Evolutionary conservation across 2,888 invertebrate genomes (phyloP).

Genomic region (Microplitis deprimator): DNA sequence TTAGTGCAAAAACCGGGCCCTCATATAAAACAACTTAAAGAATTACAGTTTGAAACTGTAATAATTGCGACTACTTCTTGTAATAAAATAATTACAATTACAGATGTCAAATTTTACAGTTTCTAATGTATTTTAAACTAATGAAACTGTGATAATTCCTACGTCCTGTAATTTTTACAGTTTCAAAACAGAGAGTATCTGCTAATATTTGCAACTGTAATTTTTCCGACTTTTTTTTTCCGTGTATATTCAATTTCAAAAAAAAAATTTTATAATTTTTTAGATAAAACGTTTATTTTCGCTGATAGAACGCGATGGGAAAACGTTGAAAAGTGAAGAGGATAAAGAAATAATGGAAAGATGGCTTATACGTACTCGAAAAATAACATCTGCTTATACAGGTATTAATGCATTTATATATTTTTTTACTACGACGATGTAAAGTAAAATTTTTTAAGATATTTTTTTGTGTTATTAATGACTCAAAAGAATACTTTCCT

Average conservation of each 20-base stretch:
- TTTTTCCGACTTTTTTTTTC: too few relatives aligned
- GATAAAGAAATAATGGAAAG: constrained; percentile 11
- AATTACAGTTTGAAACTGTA: too few relatives aligned
- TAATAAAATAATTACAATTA: too few relatives aligned
- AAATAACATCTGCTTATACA: constrained; percentile 2
- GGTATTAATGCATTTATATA: not conserved
- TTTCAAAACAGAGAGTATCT: too few relatives aligned
- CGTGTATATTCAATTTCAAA: too few relatives aligned
- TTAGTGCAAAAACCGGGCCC: too few relatives aligned
- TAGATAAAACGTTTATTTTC: constrained; percentile 41
- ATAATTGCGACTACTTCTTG: too few relatives aligned
- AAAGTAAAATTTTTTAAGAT: not conserved
- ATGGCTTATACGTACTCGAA: not conserved
- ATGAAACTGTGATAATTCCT: not conserved
- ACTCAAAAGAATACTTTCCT: not conserved
- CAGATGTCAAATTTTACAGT: not conserved
- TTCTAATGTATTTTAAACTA: not conserved
- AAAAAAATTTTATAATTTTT: not conserved
- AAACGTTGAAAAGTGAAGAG: not conserved
- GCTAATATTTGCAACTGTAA: too few relatives aligned
- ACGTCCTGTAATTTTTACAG: too few relatives aligned
- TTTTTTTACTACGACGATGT: not conserved
- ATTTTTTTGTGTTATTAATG: not conserved
- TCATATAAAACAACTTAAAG: too few relatives aligned
- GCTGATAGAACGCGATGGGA: constrained; percentile 40